A percentile compares a stretch with the other conserved stretches of the same genome.
phyloP scores from a whole-genome alignment of 2,113 vertebrate genomes.

The Nothocercus julius region DNA sequence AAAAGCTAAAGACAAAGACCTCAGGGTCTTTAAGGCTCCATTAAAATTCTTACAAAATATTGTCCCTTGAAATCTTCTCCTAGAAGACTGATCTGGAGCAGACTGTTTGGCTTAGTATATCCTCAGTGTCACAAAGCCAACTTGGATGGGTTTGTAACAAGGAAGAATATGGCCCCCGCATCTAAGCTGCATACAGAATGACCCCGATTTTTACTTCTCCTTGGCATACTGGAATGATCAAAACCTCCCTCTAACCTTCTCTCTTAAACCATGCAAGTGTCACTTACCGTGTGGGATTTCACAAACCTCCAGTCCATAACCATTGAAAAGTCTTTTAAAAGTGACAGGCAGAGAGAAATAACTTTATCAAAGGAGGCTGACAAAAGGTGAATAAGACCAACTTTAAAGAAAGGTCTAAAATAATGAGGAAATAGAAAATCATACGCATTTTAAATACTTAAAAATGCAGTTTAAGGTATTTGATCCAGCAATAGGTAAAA shows the following conservation, averaged over 20 bases:
- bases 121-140: background rate
- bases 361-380: background rate
- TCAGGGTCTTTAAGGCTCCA: constrained; percentile 20
- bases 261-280: background rate
- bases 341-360: background rate
- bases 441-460: background rate
- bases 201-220: background rate
- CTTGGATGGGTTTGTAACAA: background rate
- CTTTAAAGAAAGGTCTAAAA: background rate
- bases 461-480: background rate
- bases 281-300: background rate
- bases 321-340: background rate
- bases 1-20: constrained; percentile 20
- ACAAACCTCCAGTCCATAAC: background rate
- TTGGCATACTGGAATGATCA: constrained; percentile 45
- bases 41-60: constrained; percentile 17
- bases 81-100: background rate
- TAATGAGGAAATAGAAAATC: background rate
- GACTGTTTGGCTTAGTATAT: background rate
- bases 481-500: background rate
- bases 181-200: constrained; percentile 20
- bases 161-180: background rate
- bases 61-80: constrained; percentile 19
- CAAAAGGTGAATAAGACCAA: background rate
- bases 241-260: background rate